phyloP scores from a whole-genome alignment of 2,888 invertebrate species.

The Cecidostiba fungosa region DNA sequence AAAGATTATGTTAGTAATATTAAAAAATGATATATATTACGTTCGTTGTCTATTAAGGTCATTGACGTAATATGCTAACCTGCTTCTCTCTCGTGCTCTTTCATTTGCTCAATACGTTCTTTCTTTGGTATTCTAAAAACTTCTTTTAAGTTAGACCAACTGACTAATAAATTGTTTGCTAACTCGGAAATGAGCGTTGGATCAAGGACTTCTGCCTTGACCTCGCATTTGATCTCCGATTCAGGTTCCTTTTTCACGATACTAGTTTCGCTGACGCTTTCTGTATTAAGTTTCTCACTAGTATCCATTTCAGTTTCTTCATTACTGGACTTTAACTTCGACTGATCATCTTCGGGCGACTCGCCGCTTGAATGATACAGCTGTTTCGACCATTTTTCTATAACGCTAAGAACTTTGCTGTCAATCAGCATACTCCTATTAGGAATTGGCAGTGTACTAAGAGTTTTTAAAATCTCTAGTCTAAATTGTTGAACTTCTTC shows the following conservation, averaged over 20 bases:
- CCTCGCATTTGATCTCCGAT: constrained; percentile 66
- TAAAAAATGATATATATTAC: not conserved
- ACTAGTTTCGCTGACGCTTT: constrained; percentile 51
- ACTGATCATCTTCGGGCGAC: constrained; percentile 77
- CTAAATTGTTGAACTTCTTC: constrained; percentile 77
- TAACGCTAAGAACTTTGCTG: constrained; percentile 92
- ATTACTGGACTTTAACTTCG: constrained; percentile 65
- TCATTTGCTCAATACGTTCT: constrained; percentile 96
- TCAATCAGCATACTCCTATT: constrained; percentile 96
- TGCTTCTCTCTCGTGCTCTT: constrained; percentile 96
- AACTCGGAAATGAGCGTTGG: constrained; percentile 80
- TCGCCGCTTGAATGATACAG: constrained; percentile 72
- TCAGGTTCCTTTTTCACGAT: constrained; percentile 67
- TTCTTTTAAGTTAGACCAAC: constrained; percentile 89
- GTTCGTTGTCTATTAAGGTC: not conserved
- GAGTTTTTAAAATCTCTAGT: constrained; percentile 88
- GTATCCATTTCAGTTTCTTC: constrained; percentile 72
- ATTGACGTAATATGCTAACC: constrained; percentile 79
- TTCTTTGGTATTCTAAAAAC: constrained; percentile 96
- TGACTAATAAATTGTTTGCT: constrained; percentile 85
- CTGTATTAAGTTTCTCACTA: constrained; percentile 69
- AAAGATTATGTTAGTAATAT: not conserved
- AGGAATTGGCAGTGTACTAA: constrained; percentile 93
- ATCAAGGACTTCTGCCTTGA: constrained; percentile 69
- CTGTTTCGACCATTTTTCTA: constrained; percentile 90